These are phyloP conservation scores for Mellilla xanthometata DNA, from an alignment of 2,888 invertebrate species.

Conservation along the genomic window DNA sequence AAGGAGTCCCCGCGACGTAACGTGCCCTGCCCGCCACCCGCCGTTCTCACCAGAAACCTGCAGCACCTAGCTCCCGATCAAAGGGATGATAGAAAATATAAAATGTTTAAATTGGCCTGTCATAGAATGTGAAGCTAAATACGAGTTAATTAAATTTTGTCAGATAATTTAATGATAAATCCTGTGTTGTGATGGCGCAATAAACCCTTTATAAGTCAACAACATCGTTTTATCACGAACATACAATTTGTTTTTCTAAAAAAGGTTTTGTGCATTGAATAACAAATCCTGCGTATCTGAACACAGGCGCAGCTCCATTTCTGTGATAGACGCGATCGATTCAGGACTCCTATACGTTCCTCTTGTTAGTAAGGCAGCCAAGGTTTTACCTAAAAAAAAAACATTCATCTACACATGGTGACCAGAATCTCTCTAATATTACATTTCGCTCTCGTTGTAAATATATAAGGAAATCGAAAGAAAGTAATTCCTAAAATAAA, in stretches of 20 bases:
- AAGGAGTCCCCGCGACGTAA: constrained; percentile 27
- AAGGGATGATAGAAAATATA: constrained; percentile 57
- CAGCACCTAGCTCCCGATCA: constrained; percentile 43
- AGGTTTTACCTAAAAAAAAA: constrained; percentile 3
- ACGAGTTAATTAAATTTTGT: too few relatives aligned
- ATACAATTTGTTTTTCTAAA: neutral
- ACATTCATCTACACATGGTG: neutral
- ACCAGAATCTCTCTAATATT: too few relatives aligned
- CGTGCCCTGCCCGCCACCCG: constrained; percentile 13
- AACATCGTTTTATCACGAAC: neutral
- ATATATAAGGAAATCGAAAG: too few relatives aligned
- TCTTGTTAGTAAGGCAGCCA: constrained; percentile 5
- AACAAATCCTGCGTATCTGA: neutral
- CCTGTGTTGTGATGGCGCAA: neutral
- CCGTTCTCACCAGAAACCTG: constrained; percentile 36
- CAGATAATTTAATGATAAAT: too few relatives aligned
- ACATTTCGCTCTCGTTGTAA: too few relatives aligned
- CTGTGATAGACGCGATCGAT: neutral
- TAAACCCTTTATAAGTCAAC: neutral
- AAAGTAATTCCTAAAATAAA: too few relatives aligned
- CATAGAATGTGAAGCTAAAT: constrained; percentile 49
- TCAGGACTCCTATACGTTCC: neutral
- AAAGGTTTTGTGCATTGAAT: too few relatives aligned
- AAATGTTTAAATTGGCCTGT: constrained; percentile 70
- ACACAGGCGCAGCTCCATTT: neutral